Evolutionary conservation across 2,888 invertebrate species (phyloP).

Genomic region (Nephrocerus scutellatus): DNA sequence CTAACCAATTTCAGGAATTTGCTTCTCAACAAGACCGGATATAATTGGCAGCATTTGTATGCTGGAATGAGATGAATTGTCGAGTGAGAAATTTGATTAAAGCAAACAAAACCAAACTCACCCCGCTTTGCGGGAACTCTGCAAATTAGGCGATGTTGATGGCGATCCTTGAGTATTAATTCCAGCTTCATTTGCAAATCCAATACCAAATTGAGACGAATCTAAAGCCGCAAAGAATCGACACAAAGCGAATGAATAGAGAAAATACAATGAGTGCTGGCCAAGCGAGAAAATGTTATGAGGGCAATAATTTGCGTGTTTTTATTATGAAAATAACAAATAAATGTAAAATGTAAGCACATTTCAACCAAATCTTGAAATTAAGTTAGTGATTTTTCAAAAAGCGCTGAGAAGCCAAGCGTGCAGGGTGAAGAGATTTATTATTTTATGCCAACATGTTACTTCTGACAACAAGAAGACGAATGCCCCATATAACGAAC

Average conservation of each 20-base stretch:
- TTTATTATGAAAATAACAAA: no score
- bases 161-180: constrained; percentile 36
- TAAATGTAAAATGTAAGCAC: constrained; percentile 22
- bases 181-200: constrained; percentile 33
- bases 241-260: no score
- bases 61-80: constrained; percentile 47
- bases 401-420: no score
- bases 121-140: constrained; percentile 39
- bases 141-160: constrained; percentile 42
- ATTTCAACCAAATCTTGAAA: constrained; percentile 23
- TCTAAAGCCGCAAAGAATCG: no score
- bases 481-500: no score
- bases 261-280: no score
- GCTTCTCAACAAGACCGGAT: constrained; percentile 46
- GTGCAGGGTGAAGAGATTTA: no score
- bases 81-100: constrained; percentile 42
- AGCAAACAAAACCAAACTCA: constrained; percentile 25
- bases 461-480: no score
- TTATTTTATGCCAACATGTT: no score
- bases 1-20: constrained; percentile 44
- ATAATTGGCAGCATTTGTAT: constrained; percentile 49
- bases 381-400: no score
- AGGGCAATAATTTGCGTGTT: no score
- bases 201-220: constrained; percentile 35
- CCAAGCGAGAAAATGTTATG: no score